These are phyloP conservation scores for Orius laevigatus DNA, from an alignment of 1,140 invertebrate species.

Conservation along the genomic window DNA sequence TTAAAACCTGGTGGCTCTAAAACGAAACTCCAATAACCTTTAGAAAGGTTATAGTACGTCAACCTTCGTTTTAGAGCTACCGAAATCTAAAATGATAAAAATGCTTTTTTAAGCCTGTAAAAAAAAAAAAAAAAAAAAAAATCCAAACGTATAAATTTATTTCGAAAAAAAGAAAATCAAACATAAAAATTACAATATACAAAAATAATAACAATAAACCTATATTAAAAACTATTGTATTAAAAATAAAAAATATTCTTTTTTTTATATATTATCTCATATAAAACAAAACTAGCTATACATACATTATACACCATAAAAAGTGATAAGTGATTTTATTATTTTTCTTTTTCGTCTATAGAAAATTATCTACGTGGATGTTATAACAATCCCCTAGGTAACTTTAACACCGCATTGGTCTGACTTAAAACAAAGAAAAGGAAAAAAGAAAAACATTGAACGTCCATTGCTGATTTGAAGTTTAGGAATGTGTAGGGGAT, in stretches of 20 bases:
- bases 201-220: constrained; percentile 20
- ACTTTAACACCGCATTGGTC: constrained; percentile 19
- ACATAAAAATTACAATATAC: constrained; percentile 19
- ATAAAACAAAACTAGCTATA: constrained; percentile 20
- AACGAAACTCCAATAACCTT: too few species aligned
- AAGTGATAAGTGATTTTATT: constrained; percentile 15
- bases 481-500: background rate
- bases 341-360: constrained; percentile 5
- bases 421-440: constrained; percentile 12
- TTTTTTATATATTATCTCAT: constrained; percentile 10
- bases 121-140: constrained; percentile 5
- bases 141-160: constrained; percentile 18
- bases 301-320: constrained; percentile 17
- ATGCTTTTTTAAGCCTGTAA: too few species aligned
- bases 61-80: too few species aligned
- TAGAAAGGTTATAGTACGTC: too few species aligned
- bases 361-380: constrained; percentile 17
- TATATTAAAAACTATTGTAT: constrained; percentile 13
- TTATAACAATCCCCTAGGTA: constrained; percentile 19
- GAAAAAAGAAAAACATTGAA: constrained; percentile 11
- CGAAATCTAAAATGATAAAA: too few species aligned
- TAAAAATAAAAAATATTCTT: constrained; percentile 17
- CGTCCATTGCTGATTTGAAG: constrained; percentile 10
- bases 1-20: too few species aligned
- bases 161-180: constrained; percentile 15